phyloP scores from a whole-genome alignment of 2,888 invertebrate genomes.

The Girardia tigrina region DNA sequence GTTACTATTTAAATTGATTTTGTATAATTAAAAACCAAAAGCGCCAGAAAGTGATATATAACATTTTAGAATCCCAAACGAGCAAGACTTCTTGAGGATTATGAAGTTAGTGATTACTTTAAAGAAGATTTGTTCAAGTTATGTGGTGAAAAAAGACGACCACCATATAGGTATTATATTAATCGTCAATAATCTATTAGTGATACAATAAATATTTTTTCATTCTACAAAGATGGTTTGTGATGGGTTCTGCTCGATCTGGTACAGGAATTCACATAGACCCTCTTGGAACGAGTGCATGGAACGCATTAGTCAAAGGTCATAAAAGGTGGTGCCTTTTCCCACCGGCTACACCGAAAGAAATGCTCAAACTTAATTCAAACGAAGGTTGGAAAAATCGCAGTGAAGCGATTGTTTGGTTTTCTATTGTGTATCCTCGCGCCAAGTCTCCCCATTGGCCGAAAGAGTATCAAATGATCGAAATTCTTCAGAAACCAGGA shows the following conservation, averaged over 20 bases:
- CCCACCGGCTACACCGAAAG: constrained; percentile 86
- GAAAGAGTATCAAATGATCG: constrained; percentile 61
- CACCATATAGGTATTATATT: constrained; percentile 65
- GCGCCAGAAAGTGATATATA: not conserved
- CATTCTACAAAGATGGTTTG: constrained; percentile 83
- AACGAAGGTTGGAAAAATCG: constrained; percentile 85
- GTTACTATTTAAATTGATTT: too few relatives aligned
- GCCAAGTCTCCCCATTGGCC: constrained; percentile 80
- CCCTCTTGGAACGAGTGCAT: constrained; percentile 90
- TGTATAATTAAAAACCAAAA: not conserved
- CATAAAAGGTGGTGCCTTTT: constrained; percentile 94
- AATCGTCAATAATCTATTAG: too few relatives aligned
- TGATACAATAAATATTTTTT: too few relatives aligned
- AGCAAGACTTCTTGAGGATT: constrained; percentile 79
- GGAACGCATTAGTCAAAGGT: constrained; percentile 86
- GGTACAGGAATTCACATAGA: constrained; percentile 99
- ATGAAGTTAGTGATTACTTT: constrained; percentile 77
- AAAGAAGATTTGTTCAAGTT: constrained; percentile 89
- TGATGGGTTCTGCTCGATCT: constrained; percentile 89
- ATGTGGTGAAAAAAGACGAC: constrained; percentile 78
- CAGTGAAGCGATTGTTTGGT: constrained; percentile 97
- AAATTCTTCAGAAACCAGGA: constrained; percentile 82
- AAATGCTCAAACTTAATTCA: constrained; percentile 78
- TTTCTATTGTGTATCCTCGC: constrained; percentile 78
- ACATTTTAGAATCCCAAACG: constrained; percentile 65